A percentile compares a stretch with the other conserved stretches of the same genome.
Evolutionary conservation across 2,113 vertebrate species (phyloP).

Genomic region (Poeciliopsis occidentalis): DNA sequence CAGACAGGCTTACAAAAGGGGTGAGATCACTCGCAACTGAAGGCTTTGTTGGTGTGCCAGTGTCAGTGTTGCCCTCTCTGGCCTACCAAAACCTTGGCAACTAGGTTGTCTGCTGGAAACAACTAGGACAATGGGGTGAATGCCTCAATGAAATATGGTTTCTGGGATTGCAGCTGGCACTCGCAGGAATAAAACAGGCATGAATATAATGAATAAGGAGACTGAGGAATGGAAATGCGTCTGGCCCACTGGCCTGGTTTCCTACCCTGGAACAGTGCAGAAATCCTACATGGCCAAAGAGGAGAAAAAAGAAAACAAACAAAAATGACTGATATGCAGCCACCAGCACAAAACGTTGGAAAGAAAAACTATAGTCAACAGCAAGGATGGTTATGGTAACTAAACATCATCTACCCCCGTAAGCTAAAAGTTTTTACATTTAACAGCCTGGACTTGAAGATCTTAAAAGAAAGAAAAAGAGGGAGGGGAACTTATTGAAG

Average conservation of each 20-base stretch:
- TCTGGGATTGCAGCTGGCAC: slow-evolving; percentile 48
- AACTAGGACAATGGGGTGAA: slow-evolving; percentile 64
- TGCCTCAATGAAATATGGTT: slow-evolving; percentile 50
- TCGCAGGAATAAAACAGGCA: slow-evolving; percentile 37
- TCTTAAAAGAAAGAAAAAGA: slow-evolving; percentile 9
- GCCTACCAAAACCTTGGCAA: slow-evolving; percentile 69
- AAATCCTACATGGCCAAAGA: slow-evolving; percentile 36
- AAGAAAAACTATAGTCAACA: slow-evolving; percentile 37
- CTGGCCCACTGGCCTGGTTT: slow-evolving; percentile 63
- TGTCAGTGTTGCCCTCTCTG: slow-evolving; percentile 77
- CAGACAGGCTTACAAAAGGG: slow-evolving; percentile 76
- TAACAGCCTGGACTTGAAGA: slow-evolving; percentile 37
- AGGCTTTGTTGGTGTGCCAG: slow-evolving; percentile 77
- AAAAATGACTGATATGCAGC: slow-evolving; percentile 50
- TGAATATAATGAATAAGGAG: slow-evolving; percentile 48
- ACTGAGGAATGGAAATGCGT: slow-evolving; percentile 47
- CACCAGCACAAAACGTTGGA: slow-evolving; percentile 58
- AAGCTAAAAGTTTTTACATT: slow-evolving; percentile 54
- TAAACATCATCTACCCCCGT: slow-evolving; percentile 37
- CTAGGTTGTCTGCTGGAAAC: slow-evolving; percentile 65
- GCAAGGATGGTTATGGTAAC: slow-evolving; percentile 38
- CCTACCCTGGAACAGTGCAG: slow-evolving; percentile 39
- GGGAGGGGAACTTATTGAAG: slow-evolving; percentile 23
- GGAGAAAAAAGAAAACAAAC: background rate
- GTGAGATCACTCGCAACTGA: slow-evolving; percentile 74